Evolutionary conservation across 2,797 vertebrate species (phyloP), one percentile per base, ranked within the genome.

Genomic region (Schizothorax lantsangensis): DNA sequence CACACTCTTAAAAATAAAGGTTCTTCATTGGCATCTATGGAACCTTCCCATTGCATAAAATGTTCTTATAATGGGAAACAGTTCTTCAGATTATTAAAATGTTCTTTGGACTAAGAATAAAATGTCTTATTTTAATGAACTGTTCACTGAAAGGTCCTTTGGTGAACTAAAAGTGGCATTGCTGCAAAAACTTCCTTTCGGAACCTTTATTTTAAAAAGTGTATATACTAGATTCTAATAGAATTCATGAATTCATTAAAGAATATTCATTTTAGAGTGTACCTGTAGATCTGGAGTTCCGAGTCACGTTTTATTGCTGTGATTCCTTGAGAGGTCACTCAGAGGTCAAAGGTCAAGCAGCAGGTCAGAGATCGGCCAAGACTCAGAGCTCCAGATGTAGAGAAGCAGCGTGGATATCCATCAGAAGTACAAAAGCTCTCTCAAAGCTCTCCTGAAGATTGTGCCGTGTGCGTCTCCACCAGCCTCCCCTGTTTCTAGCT

Each of bases 281-380:
- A 89, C 89, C 89, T 90, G 89, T 38, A 40, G 17, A 43, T 84
- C 75, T 81, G 43, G 33, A 52, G 57, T 68, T 23, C 54, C 8
- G 21, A 21, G 33, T 79, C 15, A 7, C 19, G 57, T 38, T 85
- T 71, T 85, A 40, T 78, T 40, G 45, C 3, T 17, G 30, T 52
- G 66, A 38, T 83, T 84, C 84, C 38, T 43, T 45, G 36, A 83
- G 81, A 85, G 78, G 75, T 88, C 89, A 83, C 79, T 78, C 36
- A 52, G 36, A 49, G 86, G 84, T 88, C 81, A 85, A 79, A 83
- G 79, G 64, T 87, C 72, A 84, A 15, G 33, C 69, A 81, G 33
- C 74, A 30, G 69, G 79, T 84, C 85, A 85, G 72, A 83, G 84
- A 17, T 57, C 57, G 26, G 57, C 64, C 83, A 47, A 72, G 30